Evolutionary conservation across 2,888 invertebrate genomes (phyloP).

Genomic region (Zaprionus bogoriensis): DNA sequence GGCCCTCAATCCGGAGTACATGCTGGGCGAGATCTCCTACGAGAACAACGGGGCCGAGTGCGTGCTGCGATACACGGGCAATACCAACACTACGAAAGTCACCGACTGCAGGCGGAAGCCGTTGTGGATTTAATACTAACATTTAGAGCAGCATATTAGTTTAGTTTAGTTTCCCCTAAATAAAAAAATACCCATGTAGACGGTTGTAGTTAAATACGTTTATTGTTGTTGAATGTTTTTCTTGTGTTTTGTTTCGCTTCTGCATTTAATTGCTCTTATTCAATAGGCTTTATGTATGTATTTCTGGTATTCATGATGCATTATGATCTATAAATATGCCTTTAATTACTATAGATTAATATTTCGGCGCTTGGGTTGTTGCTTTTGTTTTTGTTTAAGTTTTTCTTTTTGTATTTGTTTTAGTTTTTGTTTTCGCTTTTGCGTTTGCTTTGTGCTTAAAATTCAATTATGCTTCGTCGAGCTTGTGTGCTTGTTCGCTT

Average conservation of each 20-base stretch:
- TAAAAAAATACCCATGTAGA: neutral
- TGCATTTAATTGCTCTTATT: constrained; percentile 70
- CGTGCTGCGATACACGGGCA: constrained; percentile 68
- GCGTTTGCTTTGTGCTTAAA: constrained; percentile 31
- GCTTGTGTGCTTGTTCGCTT: constrained; percentile 14
- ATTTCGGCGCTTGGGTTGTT: constrained; percentile 72
- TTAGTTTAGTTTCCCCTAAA: neutral
- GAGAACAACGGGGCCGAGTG: constrained; percentile 80
- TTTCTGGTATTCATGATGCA: constrained; percentile 63
- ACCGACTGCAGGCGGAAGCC: constrained; percentile 60
- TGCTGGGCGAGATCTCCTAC: constrained; percentile 72
- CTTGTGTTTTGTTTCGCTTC: constrained; percentile 43
- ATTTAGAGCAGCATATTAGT: neutral
- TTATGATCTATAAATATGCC: constrained; percentile 70
- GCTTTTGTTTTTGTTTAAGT: constrained; percentile 27
- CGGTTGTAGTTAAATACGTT: constrained; percentile 73
- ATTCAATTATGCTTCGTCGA: constrained; percentile 33
- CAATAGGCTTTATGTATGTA: constrained; percentile 59
- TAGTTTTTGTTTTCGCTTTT: constrained; percentile 40
- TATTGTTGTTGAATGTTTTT: constrained; percentile 60
- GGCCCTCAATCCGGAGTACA: constrained; percentile 77
- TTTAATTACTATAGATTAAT: constrained; percentile 76
- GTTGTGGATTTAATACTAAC: constrained; percentile 34
- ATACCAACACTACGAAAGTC: constrained; percentile 58
- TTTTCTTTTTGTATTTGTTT: constrained; percentile 50